Conservation (phyloP, 2,113 vertebrate genomes). For the Theristicus caerulescens region DNA sequence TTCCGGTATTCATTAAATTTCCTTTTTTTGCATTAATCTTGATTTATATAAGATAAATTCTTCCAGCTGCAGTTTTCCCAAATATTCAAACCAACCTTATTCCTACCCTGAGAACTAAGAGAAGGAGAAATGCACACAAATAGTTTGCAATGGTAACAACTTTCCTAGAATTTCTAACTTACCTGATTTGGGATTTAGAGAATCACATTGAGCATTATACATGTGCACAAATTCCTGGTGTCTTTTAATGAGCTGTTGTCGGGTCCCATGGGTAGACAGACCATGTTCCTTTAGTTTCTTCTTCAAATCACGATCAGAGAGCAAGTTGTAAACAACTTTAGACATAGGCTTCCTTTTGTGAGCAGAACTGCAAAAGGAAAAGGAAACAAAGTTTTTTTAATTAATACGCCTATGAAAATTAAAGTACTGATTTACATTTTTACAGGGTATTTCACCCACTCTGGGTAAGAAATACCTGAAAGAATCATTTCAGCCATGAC, state of each 20-base stretch:
- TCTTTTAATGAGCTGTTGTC: constrained; percentile 85
- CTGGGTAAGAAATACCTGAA: not conserved
- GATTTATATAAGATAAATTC: not conserved
- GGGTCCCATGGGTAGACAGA: constrained; percentile 80
- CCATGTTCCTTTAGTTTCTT: constrained; percentile 84
- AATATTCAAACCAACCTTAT: fast-evolving
- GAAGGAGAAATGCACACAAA: not conserved
- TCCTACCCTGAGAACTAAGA: not conserved
- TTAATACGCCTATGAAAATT: not conserved
- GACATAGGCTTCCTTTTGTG: constrained; percentile 79
- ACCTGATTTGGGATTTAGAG: constrained; percentile 90
- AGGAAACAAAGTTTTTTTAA: not conserved
- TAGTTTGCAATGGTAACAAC: fast-evolving
- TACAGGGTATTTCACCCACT: not conserved
- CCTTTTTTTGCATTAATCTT: not conserved
- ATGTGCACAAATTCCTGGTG: constrained; percentile 89
- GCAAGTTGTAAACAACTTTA: constrained; percentile 91
- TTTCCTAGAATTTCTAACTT: not conserved
- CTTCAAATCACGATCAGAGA: constrained; percentile 86
- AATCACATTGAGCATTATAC: constrained; percentile 92
- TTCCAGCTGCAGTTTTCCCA: not conserved
- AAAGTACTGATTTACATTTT: not conserved
- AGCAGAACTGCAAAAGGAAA: constrained; percentile 69
- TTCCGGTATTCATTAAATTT: not conserved
- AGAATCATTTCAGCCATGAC: not conserved